Conservation (phyloP, 2,888 invertebrate species). For the Tachina fera region DNA sequence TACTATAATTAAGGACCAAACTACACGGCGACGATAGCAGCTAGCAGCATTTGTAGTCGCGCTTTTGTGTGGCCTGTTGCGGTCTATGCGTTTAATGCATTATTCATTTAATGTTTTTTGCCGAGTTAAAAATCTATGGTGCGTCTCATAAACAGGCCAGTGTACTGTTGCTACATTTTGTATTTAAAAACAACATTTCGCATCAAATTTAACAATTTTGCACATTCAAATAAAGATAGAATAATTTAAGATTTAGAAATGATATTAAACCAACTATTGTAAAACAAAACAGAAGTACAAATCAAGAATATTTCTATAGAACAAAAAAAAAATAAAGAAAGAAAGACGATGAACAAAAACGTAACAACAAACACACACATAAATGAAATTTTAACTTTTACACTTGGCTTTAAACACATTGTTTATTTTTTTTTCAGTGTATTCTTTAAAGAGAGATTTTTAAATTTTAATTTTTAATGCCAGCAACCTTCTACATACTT, state of each 20-base stretch:
- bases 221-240: slow-evolving; percentile 18
- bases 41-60: no score
- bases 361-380: slow-evolving; percentile 62
- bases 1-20: no score
- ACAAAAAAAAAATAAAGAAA: slow-evolving; percentile 26
- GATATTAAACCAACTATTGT: slow-evolving; percentile 68
- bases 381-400: slow-evolving; percentile 48
- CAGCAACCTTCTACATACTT: slow-evolving; percentile 54
- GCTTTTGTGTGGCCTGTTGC: no score
- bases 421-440: slow-evolving; percentile 49
- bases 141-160: slow-evolving; percentile 4
- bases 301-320: slow-evolving; percentile 51
- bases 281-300: slow-evolving; percentile 54
- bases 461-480: slow-evolving; percentile 40
- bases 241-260: slow-evolving; percentile 46
- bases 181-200: background rate
- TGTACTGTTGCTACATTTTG: background rate
- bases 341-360: slow-evolving; percentile 37
- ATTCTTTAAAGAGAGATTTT: slow-evolving; percentile 38
- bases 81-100: no score
- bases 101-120: background rate
- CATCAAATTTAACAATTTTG: slow-evolving; percentile 47
- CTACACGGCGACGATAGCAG: no score
- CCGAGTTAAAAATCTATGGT: background rate
- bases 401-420: slow-evolving; percentile 66